These are phyloP conservation scores for Microchirus variegatus DNA, from an alignment of 2,797 vertebrate genomes.

Conservation along the genomic window DNA sequence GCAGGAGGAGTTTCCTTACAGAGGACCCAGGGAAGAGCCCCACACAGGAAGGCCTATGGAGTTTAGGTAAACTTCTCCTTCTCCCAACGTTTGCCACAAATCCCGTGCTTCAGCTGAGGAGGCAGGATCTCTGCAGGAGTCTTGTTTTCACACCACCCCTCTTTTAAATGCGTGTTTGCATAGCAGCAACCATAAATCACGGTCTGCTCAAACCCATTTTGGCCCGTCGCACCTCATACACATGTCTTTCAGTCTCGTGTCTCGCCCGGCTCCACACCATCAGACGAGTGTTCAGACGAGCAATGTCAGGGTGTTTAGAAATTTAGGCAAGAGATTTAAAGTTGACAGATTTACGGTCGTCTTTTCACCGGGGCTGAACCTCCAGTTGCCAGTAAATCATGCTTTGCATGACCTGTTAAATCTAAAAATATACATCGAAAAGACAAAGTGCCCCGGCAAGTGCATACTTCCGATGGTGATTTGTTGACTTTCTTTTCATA, in stretches of 20 bases:
- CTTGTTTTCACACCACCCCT: slow-evolving; percentile 2
- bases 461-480: no score
- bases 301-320: slow-evolving; percentile 8
- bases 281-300: slow-evolving; percentile 3
- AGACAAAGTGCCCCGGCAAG: background rate
- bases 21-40: slow-evolving; percentile 76
- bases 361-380: background rate
- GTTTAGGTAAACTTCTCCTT: slow-evolving; percentile 73
- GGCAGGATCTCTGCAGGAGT: background rate
- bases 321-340: background rate
- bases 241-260: slow-evolving; percentile 13
- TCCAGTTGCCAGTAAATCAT: background rate
- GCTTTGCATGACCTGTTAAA: background rate
- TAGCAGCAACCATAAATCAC: slow-evolving; percentile 42
- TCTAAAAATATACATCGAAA: background rate
- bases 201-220: slow-evolving; percentile 25
- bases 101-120: background rate
- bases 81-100: background rate
- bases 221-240: slow-evolving; percentile 17
- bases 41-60: slow-evolving; percentile 74
- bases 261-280: slow-evolving; percentile 5
- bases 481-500: no score
- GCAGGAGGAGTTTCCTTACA: slow-evolving; percentile 81
- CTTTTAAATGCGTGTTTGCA: slow-evolving; percentile 44
- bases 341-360: slow-evolving; percentile 5